phyloP scores from a whole-genome alignment of 2,888 invertebrate species.

The Ormyrus rosae region DNA sequence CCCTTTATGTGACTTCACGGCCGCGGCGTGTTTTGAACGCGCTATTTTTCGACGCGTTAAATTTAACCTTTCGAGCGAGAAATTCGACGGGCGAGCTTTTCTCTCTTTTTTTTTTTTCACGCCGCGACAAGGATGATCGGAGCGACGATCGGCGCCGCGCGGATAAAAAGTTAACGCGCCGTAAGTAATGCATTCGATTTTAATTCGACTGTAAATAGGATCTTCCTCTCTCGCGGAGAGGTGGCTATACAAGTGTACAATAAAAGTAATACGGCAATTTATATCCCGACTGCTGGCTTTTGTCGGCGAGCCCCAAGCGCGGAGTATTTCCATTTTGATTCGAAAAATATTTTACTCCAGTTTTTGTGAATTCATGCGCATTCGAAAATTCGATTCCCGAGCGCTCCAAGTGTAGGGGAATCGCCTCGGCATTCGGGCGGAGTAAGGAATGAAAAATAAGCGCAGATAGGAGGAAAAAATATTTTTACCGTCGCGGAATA shows the following conservation, averaged over 20 bases:
- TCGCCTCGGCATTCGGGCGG: too few relatives aligned
- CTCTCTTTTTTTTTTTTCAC: neutral
- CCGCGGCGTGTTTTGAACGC: too few relatives aligned
- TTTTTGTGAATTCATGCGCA: constrained; percentile 17
- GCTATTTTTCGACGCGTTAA: constrained; percentile 4
- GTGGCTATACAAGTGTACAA: neutral
- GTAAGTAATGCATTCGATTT: constrained; percentile 34
- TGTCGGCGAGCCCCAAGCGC: neutral
- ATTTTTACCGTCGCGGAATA: too few relatives aligned
- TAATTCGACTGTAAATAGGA: constrained; percentile 25
- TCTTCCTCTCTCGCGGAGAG: constrained; percentile 3
- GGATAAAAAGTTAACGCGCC: constrained; percentile 15
- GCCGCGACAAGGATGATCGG: constrained; percentile 3
- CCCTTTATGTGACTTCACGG: too few relatives aligned
- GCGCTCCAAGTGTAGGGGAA: neutral
- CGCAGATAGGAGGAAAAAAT: too few relatives aligned
- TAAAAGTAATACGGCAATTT: neutral
- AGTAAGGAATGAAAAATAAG: too few relatives aligned
- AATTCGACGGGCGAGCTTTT: neutral
- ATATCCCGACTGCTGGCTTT: constrained; percentile 2
- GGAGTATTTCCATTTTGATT: constrained; percentile 34
- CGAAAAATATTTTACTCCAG: constrained; percentile 4
- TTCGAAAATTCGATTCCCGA: constrained; percentile 19
- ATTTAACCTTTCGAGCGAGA: constrained; percentile 7
- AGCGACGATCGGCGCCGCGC: neutral